These are phyloP conservation scores for Numida meleagris DNA, from an alignment of 2,113 vertebrate species.

Conservation along the genomic window DNA sequence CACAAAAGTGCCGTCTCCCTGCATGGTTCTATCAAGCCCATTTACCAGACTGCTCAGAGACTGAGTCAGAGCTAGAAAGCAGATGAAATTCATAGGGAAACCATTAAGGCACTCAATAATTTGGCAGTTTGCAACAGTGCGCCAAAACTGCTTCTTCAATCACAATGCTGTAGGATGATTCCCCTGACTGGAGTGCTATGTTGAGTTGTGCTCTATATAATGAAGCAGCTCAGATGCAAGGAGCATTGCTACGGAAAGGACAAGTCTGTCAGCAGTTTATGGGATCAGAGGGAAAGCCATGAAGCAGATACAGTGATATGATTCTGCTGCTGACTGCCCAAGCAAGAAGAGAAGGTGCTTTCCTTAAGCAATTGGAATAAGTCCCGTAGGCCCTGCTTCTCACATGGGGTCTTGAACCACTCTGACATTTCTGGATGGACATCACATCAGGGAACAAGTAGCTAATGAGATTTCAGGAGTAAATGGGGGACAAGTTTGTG, in stretches of 20 bases:
- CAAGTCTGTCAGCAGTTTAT: background rate
- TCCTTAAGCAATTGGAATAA: background rate
- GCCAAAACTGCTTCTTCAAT: background rate
- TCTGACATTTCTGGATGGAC: background rate
- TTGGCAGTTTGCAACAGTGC: background rate
- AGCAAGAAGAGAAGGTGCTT: background rate
- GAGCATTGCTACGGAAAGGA: background rate
- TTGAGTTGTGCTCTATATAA: background rate
- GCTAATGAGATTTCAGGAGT: background rate
- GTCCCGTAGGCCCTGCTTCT: background rate
- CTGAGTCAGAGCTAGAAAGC: background rate
- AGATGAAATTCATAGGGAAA: background rate
- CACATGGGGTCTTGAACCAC: background rate
- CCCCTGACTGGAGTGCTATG: accelerated
- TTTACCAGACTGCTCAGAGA: background rate
- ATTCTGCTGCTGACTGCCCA: background rate
- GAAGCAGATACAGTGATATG: background rate
- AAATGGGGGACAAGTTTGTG: background rate
- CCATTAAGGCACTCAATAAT: background rate
- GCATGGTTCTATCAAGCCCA: background rate
- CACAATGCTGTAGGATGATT: background rate
- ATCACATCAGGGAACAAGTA: background rate
- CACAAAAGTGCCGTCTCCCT: background rate
- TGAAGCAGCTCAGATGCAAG: background rate
- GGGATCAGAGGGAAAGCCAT: background rate